These are phyloP conservation scores for Parauchenoglanis punctatus DNA, from an alignment of 2,797 vertebrate species.

Conservation along the genomic window DNA sequence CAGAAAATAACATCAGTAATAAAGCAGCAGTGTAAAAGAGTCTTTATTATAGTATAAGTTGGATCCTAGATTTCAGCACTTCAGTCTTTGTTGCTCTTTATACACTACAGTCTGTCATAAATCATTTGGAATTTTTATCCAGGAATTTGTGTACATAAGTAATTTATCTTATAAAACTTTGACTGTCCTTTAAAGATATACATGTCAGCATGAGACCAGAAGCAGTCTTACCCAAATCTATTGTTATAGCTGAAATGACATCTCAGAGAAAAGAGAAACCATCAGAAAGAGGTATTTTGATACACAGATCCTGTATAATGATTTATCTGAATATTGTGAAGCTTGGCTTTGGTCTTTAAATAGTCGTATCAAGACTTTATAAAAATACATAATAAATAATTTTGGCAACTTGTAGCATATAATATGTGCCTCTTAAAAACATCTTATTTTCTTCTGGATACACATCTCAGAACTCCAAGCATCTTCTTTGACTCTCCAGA, in stretches of 20 bases:
- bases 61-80: background rate
- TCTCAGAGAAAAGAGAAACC: constrained; percentile 10
- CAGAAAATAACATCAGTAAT: background rate
- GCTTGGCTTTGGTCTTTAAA: background rate
- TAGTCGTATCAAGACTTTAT: background rate
- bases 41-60: background rate
- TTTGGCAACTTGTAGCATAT: background rate
- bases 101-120: background rate
- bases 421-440: constrained; percentile 21
- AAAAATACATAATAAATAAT: background rate
- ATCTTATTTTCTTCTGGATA: constrained; percentile 34
- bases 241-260: constrained; percentile 4
- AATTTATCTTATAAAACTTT: background rate
- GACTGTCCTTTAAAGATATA: constrained; percentile 17
- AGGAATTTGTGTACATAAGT: background rate
- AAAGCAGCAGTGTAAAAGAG: background rate
- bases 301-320: background rate
- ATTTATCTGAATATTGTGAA: background rate
- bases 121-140: background rate
- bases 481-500: background rate
- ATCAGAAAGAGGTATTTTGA: background rate
- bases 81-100: background rate
- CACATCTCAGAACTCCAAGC: constrained; percentile 32
- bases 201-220: constrained; percentile 3
- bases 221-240: constrained; percentile 13